Evolutionary conservation across 2,888 invertebrate genomes (phyloP), one percentile per base, ranked within the genome.

Genomic region (Galeruca laticollis): DNA sequence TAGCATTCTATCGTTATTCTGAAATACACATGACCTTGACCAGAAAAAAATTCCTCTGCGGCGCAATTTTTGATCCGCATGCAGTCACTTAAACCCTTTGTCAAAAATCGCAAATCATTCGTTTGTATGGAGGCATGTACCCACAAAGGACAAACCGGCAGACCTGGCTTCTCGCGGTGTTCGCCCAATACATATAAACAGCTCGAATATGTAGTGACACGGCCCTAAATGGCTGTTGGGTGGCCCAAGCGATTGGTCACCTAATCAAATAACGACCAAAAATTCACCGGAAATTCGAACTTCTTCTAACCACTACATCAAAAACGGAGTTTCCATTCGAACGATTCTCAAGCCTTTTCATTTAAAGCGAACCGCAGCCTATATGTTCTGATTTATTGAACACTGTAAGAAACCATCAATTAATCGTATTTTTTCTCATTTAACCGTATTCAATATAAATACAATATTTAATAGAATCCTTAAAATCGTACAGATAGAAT

Each of bases 31-130:
- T n/a, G n/a, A n/a, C n/a, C n/a, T n/a, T n/a, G n/a, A n/a, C n/a
- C n/a, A n/a, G n/a, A n/a, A n/a, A n/a, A n/a, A n/a, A n/a, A n/a
- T n/a, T n/a, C n/a, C n/a, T n/a, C n/a, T n/a, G n/a, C n/a, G n/a
- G n/a, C n/a, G n/a, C n/a, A n/a, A n/a, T n/a, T n/a, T n/a, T n/a
- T n/a, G n/a, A n/a, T n/a, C n/a, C n/a, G n/a, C n/a, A n/a, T n/a
- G n/a, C n/a, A 71, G 71, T 62, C 59, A 33, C 69, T 74, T 37
- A 73, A 77, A 69, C 62, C 69, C 11, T 76, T 76, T 64, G 73
- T 75, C 6, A 51, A 67, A 37, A 74, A 73, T 54, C 64, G 76
- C 15, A 60, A 18, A 31, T 8, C 15, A 73, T 2, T 71, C 72
- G 15, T 43, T 47, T 49, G 21, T 21, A 13, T 76, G 75, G 75